Conservation (phyloP, 2,113 vertebrate genomes). For the Syngnathus scovelli region DNA sequence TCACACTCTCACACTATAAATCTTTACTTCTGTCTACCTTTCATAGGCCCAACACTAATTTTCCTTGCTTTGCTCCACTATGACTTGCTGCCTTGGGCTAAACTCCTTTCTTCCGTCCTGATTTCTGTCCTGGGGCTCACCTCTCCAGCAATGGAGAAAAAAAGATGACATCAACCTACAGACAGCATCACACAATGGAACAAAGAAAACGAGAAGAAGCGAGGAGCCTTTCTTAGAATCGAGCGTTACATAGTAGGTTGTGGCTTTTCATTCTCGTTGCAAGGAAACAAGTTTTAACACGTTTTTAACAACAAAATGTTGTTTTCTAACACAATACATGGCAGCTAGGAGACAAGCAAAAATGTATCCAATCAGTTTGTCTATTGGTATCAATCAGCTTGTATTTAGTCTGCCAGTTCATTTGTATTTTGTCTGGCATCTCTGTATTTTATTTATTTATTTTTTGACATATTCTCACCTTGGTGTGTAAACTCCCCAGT, state of each 20-base stretch:
- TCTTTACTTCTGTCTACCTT: conserved; percentile 43
- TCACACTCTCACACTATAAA: conserved; percentile 29
- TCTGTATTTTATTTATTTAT: not conserved
- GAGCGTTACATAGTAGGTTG: not conserved
- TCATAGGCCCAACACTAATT: conserved; percentile 38
- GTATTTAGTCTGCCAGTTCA: conserved; percentile 11
- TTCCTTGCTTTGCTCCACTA: conserved; percentile 23
- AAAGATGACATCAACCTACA: conserved; percentile 60
- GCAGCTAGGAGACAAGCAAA: not conserved
- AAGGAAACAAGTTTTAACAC: conserved; percentile 2
- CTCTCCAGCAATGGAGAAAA: conserved; percentile 59
- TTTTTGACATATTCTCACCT: conserved; percentile 42
- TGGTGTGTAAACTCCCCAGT: conserved; percentile 48
- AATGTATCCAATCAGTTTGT: not conserved
- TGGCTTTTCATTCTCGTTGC: not conserved
- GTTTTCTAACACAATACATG: not conserved
- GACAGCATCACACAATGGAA: conserved; percentile 59
- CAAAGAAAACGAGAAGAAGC: conserved; percentile 4
- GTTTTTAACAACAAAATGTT: not conserved
- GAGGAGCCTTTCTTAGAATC: conserved; percentile 22
- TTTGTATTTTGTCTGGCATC: not conserved
- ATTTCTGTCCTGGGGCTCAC: conserved; percentile 61
- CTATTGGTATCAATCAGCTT: not conserved
- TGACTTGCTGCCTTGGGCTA: conserved; percentile 23
- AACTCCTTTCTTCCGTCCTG: conserved; percentile 32